phyloP scores from a whole-genome alignment of 2,888 invertebrate genomes.

The Eristalis pertinax region DNA sequence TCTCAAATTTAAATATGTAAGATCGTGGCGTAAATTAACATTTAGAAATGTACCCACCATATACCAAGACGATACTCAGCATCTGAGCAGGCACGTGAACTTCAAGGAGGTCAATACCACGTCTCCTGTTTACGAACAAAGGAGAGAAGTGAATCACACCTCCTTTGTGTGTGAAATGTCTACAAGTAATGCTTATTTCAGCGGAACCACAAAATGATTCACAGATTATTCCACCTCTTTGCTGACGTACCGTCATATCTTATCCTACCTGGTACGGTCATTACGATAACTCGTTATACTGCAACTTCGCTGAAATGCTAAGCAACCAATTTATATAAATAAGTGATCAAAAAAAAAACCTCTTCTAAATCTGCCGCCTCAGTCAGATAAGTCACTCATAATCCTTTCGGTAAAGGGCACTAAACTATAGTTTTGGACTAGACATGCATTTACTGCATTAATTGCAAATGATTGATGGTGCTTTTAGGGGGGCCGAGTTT shows the following conservation, averaged over 20 bases:
- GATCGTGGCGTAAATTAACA: conserved; percentile 34
- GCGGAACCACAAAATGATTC: conserved; percentile 66
- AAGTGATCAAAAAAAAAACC: not conserved
- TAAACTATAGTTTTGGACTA: conserved; percentile 20
- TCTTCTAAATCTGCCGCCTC: not conserved
- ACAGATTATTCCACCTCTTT: conserved; percentile 30
- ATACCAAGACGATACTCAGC: not conserved
- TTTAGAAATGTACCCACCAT: too few relatives aligned
- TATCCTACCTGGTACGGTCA: not conserved
- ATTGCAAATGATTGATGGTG: conserved; percentile 66
- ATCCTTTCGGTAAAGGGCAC: conserved; percentile 18
- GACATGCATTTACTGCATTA: conserved; percentile 51
- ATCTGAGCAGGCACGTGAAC: not conserved
- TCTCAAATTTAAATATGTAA: conserved; percentile 38
- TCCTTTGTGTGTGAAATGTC: conserved; percentile 56
- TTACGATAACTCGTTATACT: not conserved
- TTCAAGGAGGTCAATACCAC: conserved; percentile 55
- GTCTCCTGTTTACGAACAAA: conserved; percentile 45
- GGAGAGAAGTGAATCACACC: conserved; percentile 58
- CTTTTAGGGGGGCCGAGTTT: conserved; percentile 51
- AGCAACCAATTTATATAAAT: not conserved
- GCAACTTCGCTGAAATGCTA: not conserved
- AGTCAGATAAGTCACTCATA: conserved; percentile 8
- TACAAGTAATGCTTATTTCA: conserved; percentile 28
- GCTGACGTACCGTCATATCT: conserved; percentile 30